Base-by-base conservation (phyloP, 2,888 invertebrate species). In the Congeria kusceri region DNA sequence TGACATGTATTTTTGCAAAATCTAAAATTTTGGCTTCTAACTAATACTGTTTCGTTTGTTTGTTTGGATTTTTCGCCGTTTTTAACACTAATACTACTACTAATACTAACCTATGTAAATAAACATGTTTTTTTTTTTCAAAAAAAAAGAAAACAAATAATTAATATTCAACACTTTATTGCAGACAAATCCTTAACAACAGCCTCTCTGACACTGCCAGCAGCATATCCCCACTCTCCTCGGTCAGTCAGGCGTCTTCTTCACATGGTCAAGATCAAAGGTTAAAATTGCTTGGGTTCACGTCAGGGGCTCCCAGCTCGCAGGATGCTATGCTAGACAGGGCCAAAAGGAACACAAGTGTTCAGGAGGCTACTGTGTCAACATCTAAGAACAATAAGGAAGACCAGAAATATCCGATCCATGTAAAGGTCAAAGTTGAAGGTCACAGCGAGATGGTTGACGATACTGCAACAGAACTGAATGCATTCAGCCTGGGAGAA, bases 401-500 rank as follows among this genome's bases (percentile, higher is more conserved):
- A 25, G n/a, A 29, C 18, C n/a, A n/a, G 27, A 3, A 27, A 58
- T n/a, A n/a, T 18, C 3, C 58, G 1, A 9, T 27, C 4, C n/a
- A 25, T 7, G 15, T 5, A 5, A 15, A 39, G 39, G 39, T 11
- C 5, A 39, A 39, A 39, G 39, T 39, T 39, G 39, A 39, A 3
- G 53, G n/a, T 53, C 25, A 32, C 18, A 46, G 32, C 25, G 65
- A 62, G n/a, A 46, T 49, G 20, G 46, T 80, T n/a, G 78, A 80
- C 49, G 76, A 75, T 47, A 70, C 82, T 32, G 20, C 78, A 47
- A 56, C 78, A 23, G 80, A 77, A 5, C 66, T 83, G 18, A 76
- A 76, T 18, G 65, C 78, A 18, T 69, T 78, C 62, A 72, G 72
- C 32, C 73, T 83, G 15, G 83, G 83, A 13, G 39, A 70, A 61